Evolutionary conservation across 2,113 vertebrate genomes (phyloP).

Genomic region (Pseudorectes ferrugineus): DNA sequence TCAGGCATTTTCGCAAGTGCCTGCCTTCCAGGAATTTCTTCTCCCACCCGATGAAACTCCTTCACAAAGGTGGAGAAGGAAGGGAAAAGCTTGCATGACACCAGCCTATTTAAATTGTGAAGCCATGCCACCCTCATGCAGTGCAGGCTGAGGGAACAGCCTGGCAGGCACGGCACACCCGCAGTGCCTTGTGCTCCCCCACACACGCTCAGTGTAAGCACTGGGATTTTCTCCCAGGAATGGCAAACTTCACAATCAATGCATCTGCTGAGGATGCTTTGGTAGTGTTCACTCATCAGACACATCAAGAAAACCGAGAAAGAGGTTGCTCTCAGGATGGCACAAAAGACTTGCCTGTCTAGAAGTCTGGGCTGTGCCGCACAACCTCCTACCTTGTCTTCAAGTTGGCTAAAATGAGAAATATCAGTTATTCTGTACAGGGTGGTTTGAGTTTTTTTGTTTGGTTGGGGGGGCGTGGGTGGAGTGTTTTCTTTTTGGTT

Average conservation of each 20-base stretch:
- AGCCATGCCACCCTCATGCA: background rate
- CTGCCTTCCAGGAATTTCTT: conserved; percentile 63
- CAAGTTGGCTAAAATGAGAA: background rate
- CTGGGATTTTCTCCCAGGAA: background rate
- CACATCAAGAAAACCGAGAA: background rate
- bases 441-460: background rate
- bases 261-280: background rate
- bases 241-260: fast-evolving
- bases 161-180: background rate
- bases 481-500: no score
- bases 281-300: background rate
- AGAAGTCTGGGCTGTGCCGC: background rate
- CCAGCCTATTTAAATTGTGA: background rate
- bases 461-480: background rate
- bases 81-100: background rate
- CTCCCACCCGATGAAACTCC: background rate
- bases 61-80: background rate
- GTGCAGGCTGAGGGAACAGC: background rate
- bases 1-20: conserved; percentile 9
- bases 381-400: background rate
- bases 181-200: fast-evolving
- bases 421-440: background rate
- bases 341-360: background rate
- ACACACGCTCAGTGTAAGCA: fast-evolving
- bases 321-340: background rate